Percentiles rank a stretch among this genome's conserved stretches.
Conservation (phyloP, 1,140 invertebrate genomes). For the Melipona quadrifasciata region DNA sequence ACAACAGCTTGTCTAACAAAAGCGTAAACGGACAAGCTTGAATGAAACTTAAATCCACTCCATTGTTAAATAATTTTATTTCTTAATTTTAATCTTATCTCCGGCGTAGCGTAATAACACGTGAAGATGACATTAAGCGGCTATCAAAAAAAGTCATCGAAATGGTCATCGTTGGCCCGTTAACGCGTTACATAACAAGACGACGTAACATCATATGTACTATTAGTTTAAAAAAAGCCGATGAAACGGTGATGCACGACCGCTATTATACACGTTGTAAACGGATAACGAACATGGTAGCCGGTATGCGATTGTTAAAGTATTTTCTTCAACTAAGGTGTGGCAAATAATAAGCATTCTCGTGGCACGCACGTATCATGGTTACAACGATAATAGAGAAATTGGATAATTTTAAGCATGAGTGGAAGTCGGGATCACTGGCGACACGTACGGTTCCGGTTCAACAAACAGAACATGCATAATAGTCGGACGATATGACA, state of each 20-base stretch:
- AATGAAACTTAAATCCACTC: not conserved
- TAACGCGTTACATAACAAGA: not conserved
- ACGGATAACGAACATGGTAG: not conserved
- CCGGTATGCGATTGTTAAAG: constrained; percentile 23
- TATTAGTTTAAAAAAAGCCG: not conserved
- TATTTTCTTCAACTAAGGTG: constrained; percentile 37
- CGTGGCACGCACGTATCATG: constrained; percentile 15
- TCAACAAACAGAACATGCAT: constrained; percentile 37
- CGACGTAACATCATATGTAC: not conserved
- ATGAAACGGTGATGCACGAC: constrained; percentile 8
- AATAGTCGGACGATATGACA: not conserved
- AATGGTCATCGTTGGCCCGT: not conserved
- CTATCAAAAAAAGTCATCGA: not conserved
- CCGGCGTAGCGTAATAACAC: not conserved
- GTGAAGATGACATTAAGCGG: too few species aligned
- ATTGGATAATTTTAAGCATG: constrained; percentile 59
- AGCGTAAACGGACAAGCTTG: not conserved
- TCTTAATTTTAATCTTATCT: too few species aligned
- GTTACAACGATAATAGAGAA: constrained; percentile 42
- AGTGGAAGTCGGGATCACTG: constrained; percentile 49
- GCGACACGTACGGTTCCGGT: constrained; percentile 47
- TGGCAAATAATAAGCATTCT: constrained; percentile 40
- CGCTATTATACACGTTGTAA: constrained; percentile 1
- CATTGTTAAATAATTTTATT: not conserved
- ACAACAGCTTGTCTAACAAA: not conserved